Conservation (phyloP, 1,140 invertebrate genomes). For the Venturia canescens region DNA sequence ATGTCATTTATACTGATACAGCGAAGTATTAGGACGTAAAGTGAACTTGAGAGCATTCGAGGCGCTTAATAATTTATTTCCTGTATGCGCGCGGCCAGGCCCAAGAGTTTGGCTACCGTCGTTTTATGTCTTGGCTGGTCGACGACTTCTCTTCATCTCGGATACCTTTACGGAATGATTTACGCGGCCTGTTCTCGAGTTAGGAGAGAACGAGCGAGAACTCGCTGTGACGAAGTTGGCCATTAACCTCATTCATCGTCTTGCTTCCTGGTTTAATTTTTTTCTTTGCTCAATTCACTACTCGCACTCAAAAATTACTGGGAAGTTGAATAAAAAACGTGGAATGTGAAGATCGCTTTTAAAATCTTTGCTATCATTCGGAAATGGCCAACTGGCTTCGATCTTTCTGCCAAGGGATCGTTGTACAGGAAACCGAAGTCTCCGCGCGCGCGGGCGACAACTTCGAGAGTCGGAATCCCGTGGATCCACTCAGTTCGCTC, state of each 20-base stretch:
- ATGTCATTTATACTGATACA: neutral
- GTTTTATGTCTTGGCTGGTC: conserved; percentile 21
- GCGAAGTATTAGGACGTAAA: neutral
- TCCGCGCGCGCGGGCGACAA: neutral
- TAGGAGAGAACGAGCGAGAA: no score
- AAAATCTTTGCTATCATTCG: neutral
- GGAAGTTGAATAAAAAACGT: neutral
- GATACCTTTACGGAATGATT: neutral
- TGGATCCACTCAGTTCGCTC: neutral
- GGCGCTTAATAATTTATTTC: conserved; percentile 37
- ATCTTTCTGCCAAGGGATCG: neutral
- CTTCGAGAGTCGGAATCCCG: neutral
- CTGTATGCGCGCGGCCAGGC: conserved; percentile 9
- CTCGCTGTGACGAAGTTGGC: neutral
- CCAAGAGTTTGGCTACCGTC: conserved; percentile 26
- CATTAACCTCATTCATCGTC: neutral
- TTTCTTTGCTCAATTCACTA: neutral
- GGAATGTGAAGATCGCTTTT: neutral
- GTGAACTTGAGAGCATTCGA: neutral
- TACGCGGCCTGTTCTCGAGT: neutral
- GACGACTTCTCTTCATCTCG: neutral
- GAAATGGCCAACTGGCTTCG: neutral
- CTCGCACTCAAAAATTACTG: neutral
- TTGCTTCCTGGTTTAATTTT: neutral
- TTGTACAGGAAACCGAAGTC: conserved; percentile 1